These are phyloP conservation scores for Notechis scutatus DNA, from an alignment of 2,113 vertebrate species.

Conservation along the genomic window DNA sequence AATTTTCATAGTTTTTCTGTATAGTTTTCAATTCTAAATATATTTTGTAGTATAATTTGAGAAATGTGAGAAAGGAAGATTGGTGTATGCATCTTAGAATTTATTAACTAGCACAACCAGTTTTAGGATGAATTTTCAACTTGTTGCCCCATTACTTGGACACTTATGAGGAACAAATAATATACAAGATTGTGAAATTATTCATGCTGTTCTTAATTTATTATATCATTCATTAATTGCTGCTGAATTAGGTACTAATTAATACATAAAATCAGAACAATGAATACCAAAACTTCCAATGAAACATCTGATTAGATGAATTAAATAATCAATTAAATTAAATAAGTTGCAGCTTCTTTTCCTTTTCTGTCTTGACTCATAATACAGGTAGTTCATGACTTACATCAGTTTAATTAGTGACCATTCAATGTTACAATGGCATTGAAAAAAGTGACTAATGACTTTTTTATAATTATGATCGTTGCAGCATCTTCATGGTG, in stretches of 20 bases:
- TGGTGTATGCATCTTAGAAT: background rate
- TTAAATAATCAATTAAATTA: background rate
- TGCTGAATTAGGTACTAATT: background rate
- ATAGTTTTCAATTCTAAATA: background rate
- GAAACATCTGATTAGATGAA: background rate
- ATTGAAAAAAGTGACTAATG: background rate
- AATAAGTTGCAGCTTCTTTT: background rate
- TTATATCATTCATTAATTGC: background rate
- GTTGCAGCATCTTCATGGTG: background rate
- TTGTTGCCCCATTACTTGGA: background rate
- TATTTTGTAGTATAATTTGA: background rate
- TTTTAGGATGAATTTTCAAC: background rate
- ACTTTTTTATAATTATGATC: background rate
- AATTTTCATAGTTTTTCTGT: background rate
- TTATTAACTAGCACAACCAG: background rate
- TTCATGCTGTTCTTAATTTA: background rate
- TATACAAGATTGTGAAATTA: background rate
- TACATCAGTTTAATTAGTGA: background rate
- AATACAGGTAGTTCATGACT: background rate
- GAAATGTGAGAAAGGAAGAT: background rate
- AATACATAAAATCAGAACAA: background rate
- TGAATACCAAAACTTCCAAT: background rate
- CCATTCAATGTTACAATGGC: background rate
- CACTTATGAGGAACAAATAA: background rate
- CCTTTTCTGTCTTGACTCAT: background rate